phyloP scores from a whole-genome alignment of 2,888 invertebrate species.

The Pristionchus arcanus region DNA sequence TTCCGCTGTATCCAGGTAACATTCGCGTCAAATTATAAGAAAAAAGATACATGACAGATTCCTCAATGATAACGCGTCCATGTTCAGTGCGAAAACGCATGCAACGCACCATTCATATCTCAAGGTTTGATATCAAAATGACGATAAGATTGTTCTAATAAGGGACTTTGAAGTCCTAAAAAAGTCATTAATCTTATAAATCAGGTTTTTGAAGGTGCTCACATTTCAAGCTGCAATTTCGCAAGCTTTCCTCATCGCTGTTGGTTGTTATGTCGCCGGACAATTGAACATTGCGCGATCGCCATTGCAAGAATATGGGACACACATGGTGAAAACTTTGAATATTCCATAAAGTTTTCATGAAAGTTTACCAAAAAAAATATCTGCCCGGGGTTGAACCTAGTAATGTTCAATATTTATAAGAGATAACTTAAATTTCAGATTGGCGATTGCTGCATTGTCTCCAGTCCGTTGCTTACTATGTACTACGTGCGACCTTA shows the following conservation, averaged over 20 bases:
- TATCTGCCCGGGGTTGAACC: too few relatives aligned
- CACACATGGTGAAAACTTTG: not conserved
- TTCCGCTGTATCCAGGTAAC: not conserved
- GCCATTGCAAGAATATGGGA: not conserved
- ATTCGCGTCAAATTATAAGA: not conserved
- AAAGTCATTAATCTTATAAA: not conserved
- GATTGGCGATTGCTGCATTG: not conserved
- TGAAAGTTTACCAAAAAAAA: not conserved
- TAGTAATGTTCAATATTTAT: too few relatives aligned
- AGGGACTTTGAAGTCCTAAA: too few relatives aligned
- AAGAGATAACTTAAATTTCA: not conserved
- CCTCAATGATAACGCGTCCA: not conserved
- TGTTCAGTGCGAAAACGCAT: not conserved
- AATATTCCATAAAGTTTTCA: not conserved
- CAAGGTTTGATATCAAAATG: not conserved
- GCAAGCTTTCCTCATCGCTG: not conserved
- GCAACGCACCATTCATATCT: not conserved
- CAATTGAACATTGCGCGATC: not conserved
- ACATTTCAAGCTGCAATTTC: not conserved
- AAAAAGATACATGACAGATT: not conserved
- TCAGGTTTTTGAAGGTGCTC: not conserved
- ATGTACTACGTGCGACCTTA: not conserved
- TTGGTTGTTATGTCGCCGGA: not conserved
- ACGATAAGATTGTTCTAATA: too few relatives aligned
- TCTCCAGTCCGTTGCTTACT: not conserved